Evolutionary conservation across 92 coral and sea anemone genomes (phyloP), one percentile per base, ranked within the genome.

Genomic region (Desmophyllum pertusum): DNA sequence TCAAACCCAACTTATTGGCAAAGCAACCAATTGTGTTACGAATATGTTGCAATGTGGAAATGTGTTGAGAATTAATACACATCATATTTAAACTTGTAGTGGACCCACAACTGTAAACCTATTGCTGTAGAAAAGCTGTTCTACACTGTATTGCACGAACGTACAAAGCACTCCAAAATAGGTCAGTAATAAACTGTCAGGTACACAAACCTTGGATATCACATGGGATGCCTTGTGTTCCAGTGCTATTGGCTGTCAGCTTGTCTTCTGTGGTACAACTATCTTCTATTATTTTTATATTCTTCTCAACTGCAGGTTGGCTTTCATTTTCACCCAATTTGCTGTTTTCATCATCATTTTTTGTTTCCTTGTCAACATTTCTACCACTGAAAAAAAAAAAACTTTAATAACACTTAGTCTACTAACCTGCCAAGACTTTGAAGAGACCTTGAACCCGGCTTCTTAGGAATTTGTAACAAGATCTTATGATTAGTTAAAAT

Each of bases 191-290:
- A 74, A 46, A 30, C 29, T 1, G 0, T 55, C n/a, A n/a, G n/a
- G n/a, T n/a, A n/a, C n/a, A 48, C 77, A 36, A 23, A 82, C 86
- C 86, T 82, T 39, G 43, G 11, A 43, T 61, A 33, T 71, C 31
- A 72, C 71, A 41, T 17, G 71, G 42, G 35, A 30, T 23, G 19
- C 57, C 31, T 5, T 40, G 21, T 11, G n/a, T 31, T 82, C 29
- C 62, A 41, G 36, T n/a, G 46, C 38, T 57, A 23, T 10, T 40
- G 17, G 41, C 18, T 3, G 10, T 23, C 6, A 48, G 36, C 39
- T 41, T 30, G 18, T 41, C 31, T 6, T n/a, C 14, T 2, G 21
- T 38, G 19, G 23, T n/a, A 4, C 10, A 15, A 30, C 61, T 17
- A 18, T 65, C n/a, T 7, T 23, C 46, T 10, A 4, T 23, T 35